These are phyloP conservation scores for Hydroisotoma schaefferi DNA, from an alignment of 2,888 invertebrate genomes.

Conservation along the genomic window DNA sequence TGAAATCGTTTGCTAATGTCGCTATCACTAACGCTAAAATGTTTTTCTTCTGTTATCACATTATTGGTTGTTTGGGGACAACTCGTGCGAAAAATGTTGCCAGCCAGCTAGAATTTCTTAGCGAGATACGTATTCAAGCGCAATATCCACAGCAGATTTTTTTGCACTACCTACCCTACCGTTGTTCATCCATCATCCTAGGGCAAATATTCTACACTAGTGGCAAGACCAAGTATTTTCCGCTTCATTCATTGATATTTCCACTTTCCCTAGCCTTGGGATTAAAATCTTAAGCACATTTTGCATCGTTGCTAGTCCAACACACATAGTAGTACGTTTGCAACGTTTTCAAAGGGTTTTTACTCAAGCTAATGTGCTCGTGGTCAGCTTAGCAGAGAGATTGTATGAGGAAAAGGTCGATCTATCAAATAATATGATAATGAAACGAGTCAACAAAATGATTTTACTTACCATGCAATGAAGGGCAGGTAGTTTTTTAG, in stretches of 20 bases:
- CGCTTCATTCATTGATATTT: no score
- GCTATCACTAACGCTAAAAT: constrained; percentile 14
- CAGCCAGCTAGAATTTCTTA: constrained; percentile 14
- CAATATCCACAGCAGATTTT: constrained; percentile 2
- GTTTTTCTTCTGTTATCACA: constrained; percentile 2
- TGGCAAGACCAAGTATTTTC: no score
- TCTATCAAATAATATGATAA: no score
- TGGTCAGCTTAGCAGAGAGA: background rate
- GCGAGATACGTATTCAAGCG: background rate
- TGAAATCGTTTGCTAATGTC: constrained; percentile 14
- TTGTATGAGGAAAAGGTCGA: constrained; percentile 1
- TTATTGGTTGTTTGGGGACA: constrained; percentile 18
- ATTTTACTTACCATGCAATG: constrained; percentile 41
- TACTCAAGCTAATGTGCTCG: background rate
- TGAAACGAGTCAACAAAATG: no score
- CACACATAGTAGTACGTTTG: background rate
- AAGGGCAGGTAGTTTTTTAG: constrained; percentile 31
- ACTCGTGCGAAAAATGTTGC: constrained; percentile 25
- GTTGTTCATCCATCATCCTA: background rate
- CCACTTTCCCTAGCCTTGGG: no score
- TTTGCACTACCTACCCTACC: constrained; percentile 5
- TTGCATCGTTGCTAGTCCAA: background rate
- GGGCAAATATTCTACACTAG: background rate
- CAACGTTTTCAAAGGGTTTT: background rate
- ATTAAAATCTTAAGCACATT: no score